phyloP scores from a whole-genome alignment of 2,797 vertebrate genomes.

The Pagetopsis macropterus region DNA sequence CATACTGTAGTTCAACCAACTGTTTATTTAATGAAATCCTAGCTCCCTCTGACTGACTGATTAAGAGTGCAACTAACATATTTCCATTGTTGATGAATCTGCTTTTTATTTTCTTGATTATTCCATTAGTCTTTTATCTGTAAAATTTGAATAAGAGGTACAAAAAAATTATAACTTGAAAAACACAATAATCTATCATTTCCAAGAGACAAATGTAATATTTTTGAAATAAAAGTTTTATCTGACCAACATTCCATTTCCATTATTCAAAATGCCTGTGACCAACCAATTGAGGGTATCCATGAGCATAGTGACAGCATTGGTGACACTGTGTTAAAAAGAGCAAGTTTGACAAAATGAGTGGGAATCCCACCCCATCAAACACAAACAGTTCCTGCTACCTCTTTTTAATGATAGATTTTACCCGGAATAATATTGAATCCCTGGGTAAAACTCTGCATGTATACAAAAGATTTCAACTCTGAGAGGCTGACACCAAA shows the following conservation, averaged over 20 bases:
- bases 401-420: not conserved
- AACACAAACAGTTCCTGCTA: not conserved
- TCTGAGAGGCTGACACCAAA: too few relatives aligned
- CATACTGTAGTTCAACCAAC: too few relatives aligned
- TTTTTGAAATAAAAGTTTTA: too few relatives aligned
- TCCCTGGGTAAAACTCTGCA: too few relatives aligned
- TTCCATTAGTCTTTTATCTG: not conserved
- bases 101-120: not conserved
- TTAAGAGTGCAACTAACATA: not conserved
- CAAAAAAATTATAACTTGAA: too few relatives aligned
- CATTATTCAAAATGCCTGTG: not conserved
- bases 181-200: too few relatives aligned
- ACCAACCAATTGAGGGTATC: not conserved
- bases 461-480: too few relatives aligned
- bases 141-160: not conserved
- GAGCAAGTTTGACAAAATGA: not conserved
- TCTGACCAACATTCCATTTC: too few relatives aligned
- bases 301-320: not conserved
- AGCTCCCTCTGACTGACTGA: not conserved
- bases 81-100: not conserved
- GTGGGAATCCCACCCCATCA: not conserved
- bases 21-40: not conserved
- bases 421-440: too few relatives aligned
- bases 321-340: not conserved
- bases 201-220: too few relatives aligned